A percentile compares a stretch with the other conserved stretches of the same genome.
phyloP scores from a whole-genome alignment of 64 coral and sea anemone species.

The Orbicella faveolata region DNA sequence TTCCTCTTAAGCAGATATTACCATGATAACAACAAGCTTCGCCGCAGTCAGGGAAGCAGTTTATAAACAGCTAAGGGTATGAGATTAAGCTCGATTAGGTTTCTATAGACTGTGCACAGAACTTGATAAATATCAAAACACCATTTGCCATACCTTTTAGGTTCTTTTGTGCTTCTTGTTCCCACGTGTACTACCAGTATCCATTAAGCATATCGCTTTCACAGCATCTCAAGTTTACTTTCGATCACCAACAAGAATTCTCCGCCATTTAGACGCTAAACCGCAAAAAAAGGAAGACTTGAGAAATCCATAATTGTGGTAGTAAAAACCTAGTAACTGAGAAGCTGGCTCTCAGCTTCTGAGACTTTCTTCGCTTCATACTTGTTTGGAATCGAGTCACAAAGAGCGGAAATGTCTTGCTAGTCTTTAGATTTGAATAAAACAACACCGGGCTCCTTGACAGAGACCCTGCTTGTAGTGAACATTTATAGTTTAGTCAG shows the following conservation, averaged over 20 bases:
- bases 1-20: not conserved
- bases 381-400: not conserved
- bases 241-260: not conserved
- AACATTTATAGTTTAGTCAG: conserved; percentile 12
- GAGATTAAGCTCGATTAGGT: conserved; percentile 7
- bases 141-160: conserved; percentile 34
- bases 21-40: not conserved
- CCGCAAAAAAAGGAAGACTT: conserved; percentile 6
- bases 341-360: not conserved
- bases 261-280: conserved; percentile 22
- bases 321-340: not conserved
- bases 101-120: not conserved
- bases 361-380: not conserved
- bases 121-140: conserved; percentile 11
- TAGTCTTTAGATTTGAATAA: not conserved
- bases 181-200: conserved; percentile 1
- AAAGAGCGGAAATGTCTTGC: not conserved
- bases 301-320: not conserved
- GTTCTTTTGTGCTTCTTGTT: conserved; percentile 17
- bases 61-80: conserved; percentile 3
- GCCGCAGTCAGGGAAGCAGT: not conserved
- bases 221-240: conserved; percentile 4
- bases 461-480: not conserved
- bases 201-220: conserved; percentile 35
- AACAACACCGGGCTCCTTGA: not conserved